Conservation (phyloP, 2,113 vertebrate species). For the Oceanodroma tethys region DNA sequence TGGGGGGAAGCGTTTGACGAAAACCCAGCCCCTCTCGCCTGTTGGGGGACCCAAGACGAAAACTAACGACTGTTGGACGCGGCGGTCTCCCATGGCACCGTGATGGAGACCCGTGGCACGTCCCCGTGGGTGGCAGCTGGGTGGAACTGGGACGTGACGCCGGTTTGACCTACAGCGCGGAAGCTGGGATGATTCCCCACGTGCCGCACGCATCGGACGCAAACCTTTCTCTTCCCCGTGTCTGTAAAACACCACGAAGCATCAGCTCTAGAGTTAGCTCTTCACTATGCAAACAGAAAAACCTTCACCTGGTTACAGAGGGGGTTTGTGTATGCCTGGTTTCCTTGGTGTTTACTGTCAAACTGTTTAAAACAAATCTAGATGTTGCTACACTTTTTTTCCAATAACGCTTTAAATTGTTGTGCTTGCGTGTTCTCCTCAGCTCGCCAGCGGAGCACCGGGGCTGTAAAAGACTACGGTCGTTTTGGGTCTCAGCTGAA, state of each 20-base stretch:
- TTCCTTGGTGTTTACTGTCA: neutral
- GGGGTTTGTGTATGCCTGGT: neutral
- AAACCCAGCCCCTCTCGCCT: fast-evolving
- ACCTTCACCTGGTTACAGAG: neutral
- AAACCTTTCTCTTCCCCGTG: neutral
- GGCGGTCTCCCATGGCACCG: fast-evolving
- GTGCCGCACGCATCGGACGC: fast-evolving
- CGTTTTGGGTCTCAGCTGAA: neutral
- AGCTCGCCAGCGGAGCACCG: neutral
- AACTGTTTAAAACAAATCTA: neutral
- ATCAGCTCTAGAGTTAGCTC: neutral
- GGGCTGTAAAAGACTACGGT: neutral
- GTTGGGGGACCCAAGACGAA: fast-evolving
- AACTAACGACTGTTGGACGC: fast-evolving
- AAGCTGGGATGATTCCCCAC: neutral
- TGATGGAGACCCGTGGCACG: fast-evolving
- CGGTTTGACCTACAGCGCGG: fast-evolving
- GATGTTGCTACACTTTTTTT: neutral
- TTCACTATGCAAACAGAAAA: constrained; percentile 44
- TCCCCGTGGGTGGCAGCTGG: neutral
- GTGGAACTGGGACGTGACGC: neutral
- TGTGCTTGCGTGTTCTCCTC: constrained; percentile 1
- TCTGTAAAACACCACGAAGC: neutral
- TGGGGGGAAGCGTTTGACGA: fast-evolving
- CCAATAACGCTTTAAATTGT: neutral